A percentile compares a stretch with the other conserved stretches of the same genome.
Evolutionary conservation across 2,888 invertebrate genomes (phyloP).

Genomic region (Drosophila paramelanica): DNA sequence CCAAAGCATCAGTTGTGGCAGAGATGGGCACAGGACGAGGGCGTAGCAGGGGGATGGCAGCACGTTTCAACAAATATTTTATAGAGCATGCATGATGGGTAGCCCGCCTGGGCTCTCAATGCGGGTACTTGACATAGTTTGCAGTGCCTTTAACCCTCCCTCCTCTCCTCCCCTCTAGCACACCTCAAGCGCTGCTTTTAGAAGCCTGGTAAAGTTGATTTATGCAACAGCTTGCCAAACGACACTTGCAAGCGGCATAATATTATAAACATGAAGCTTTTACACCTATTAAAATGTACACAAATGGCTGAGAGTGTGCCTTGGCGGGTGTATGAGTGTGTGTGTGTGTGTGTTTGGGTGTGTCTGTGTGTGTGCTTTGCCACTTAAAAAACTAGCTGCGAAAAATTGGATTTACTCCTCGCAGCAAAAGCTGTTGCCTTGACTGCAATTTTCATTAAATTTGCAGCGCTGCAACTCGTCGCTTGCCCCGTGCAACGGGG

Average conservation of each 20-base stretch:
- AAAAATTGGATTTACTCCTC: slow-evolving; percentile 71
- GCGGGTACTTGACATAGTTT: slow-evolving; percentile 58
- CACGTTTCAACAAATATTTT: slow-evolving; percentile 67
- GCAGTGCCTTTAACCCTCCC: background rate
- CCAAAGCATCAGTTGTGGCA: slow-evolving; percentile 43
- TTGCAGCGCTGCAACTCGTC: slow-evolving; percentile 49
- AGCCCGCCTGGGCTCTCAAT: slow-evolving; percentile 26
- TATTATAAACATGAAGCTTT: slow-evolving; percentile 71
- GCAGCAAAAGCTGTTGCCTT: slow-evolving; percentile 30
- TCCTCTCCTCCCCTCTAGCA: too few relatives aligned
- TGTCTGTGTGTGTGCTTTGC: slow-evolving; percentile 39
- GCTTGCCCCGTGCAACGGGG: slow-evolving; percentile 19
- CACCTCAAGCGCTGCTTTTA: slow-evolving; percentile 11
- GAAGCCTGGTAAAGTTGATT: slow-evolving; percentile 57
- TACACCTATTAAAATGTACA: slow-evolving; percentile 70
- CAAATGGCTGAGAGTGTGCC: slow-evolving; percentile 38
- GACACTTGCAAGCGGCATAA: slow-evolving; percentile 60
- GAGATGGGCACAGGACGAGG: slow-evolving; percentile 30
- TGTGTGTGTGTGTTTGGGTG: slow-evolving; percentile 10
- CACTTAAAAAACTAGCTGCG: slow-evolving; percentile 70
- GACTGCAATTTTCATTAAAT: slow-evolving; percentile 69
- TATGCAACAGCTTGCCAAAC: slow-evolving; percentile 73
- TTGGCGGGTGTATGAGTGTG: slow-evolving; percentile 4
- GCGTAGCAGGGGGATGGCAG: background rate
- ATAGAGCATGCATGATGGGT: slow-evolving; percentile 69